phyloP scores from a whole-genome alignment of 2,888 invertebrate species.

The Drosophila mimetica region DNA sequence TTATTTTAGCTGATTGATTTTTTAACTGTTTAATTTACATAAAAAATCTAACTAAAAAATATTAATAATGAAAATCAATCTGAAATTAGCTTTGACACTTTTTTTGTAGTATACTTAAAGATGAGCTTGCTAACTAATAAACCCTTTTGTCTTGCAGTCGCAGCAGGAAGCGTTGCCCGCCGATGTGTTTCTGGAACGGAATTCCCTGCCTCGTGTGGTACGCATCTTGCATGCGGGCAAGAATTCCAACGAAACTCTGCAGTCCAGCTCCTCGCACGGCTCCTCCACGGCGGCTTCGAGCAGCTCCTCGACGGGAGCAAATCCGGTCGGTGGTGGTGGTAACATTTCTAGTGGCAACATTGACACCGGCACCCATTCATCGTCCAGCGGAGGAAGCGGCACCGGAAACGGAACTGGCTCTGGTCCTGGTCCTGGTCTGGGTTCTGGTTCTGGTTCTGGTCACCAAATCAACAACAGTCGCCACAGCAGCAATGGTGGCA shows the following conservation, averaged over 20 bases:
- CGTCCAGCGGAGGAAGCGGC: conserved; percentile 47
- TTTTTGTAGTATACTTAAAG: no score
- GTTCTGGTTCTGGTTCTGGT: conserved; percentile 31
- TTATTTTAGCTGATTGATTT: not conserved
- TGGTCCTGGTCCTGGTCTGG: conserved; percentile 35
- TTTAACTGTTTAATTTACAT: not conserved
- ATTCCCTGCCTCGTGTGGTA: conserved; percentile 83
- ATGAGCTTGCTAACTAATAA: not conserved
- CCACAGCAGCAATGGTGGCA: conserved; percentile 21
- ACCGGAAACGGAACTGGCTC: conserved; percentile 40
- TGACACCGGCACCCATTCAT: conserved; percentile 47
- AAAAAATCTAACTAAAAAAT: no score
- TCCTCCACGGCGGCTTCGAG: conserved; percentile 83
- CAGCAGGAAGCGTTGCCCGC: conserved; percentile 82
- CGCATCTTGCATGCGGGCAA: conserved; percentile 81
- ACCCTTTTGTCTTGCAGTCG: conserved; percentile 59
- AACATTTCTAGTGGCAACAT: conserved; percentile 22
- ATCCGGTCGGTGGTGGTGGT: conserved; percentile 38
- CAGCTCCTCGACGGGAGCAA: conserved; percentile 71
- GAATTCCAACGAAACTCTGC: conserved; percentile 83
- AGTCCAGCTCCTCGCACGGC: conserved; percentile 84
- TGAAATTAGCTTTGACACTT: no score
- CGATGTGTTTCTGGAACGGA: conserved; percentile 83
- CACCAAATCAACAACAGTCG: conserved; percentile 42
- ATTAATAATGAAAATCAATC: no score